Percentiles rank a stretch among this genome's conserved stretches.
Conservation (phyloP, 2,888 invertebrate genomes). For the Seira sanloemensis region DNA sequence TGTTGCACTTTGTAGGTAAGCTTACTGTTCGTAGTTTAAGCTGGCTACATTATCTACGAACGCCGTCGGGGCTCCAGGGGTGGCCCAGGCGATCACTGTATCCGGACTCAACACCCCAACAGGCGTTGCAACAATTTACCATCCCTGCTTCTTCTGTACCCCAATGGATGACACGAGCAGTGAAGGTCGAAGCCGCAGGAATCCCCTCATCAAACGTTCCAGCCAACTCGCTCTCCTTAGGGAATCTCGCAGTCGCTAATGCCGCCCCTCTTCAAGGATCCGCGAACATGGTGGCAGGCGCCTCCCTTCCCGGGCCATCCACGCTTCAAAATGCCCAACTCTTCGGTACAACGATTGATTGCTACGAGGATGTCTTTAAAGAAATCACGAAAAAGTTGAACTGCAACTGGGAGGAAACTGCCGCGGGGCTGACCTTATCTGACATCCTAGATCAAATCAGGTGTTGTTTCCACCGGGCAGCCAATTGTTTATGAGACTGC, state of each 20-base stretch:
- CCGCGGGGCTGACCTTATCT: slow-evolving; percentile 81
- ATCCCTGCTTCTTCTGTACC: slow-evolving; percentile 61
- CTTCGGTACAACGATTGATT: slow-evolving; percentile 54
- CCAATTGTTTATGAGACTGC: slow-evolving; percentile 68
- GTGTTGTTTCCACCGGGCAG: slow-evolving; percentile 29
- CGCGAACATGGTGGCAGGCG: slow-evolving; percentile 18
- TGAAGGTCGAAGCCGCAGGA: slow-evolving; percentile 68
- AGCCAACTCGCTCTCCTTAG: slow-evolving; percentile 27
- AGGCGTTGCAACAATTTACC: slow-evolving; percentile 62
- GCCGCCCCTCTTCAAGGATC: not conserved
- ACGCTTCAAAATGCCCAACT: slow-evolving; percentile 44
- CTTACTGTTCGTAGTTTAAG: no score
- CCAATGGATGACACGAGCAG: slow-evolving; percentile 69
- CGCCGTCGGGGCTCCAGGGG: slow-evolving; percentile 61
- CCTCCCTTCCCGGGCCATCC: not conserved
- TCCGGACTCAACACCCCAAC: slow-evolving; percentile 57
- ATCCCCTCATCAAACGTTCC: slow-evolving; percentile 17
- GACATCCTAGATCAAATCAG: slow-evolving; percentile 66
- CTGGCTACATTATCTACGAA: slow-evolving; percentile 65
- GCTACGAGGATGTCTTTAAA: slow-evolving; percentile 90
- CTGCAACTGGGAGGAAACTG: slow-evolving; percentile 84
- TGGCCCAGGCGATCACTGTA: slow-evolving; percentile 65
- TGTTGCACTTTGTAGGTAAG: no score
- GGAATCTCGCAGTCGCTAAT: slow-evolving; percentile 29
- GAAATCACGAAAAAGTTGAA: slow-evolving; percentile 91